phyloP scores from a whole-genome alignment of 2,888 invertebrate genomes.

The Ypsolopha scabrella region DNA sequence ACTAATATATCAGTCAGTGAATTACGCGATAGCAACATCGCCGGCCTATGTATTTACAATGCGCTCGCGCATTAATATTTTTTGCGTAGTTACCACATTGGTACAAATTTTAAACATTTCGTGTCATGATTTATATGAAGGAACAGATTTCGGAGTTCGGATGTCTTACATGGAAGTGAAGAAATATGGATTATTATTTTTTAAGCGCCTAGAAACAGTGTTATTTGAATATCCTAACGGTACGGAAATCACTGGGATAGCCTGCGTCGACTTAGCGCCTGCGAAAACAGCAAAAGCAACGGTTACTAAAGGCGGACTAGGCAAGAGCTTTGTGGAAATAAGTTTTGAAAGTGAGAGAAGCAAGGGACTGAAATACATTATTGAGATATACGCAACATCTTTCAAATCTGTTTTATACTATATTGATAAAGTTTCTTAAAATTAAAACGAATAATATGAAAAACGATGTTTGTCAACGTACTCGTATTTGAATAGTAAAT shows the following conservation, averaged over 20 bases:
- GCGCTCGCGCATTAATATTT: too few species aligned
- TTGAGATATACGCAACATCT: constrained; percentile 2
- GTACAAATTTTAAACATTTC: not conserved
- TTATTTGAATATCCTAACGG: constrained; percentile 23
- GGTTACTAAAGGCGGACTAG: constrained; percentile 24
- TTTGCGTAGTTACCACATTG: too few species aligned
- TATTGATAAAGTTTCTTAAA: not conserved
- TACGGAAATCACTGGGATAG: constrained; percentile 29
- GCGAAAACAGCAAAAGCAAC: constrained; percentile 19
- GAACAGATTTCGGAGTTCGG: constrained; percentile 26
- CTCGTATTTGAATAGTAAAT: too few species aligned
- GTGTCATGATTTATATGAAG: constrained; percentile 14
- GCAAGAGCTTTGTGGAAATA: constrained; percentile 18
- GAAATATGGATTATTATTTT: constrained; percentile 29
- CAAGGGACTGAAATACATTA: constrained; percentile 19
- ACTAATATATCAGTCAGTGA: too few species aligned
- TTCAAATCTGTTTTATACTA: constrained; percentile 2
- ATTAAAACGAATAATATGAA: too few species aligned
- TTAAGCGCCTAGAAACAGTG: constrained; percentile 20
- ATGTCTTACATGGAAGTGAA: constrained; percentile 34
- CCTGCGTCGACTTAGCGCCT: constrained; percentile 24
- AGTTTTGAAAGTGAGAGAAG: constrained; percentile 27
- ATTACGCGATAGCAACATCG: too few species aligned
- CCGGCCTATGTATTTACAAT: too few species aligned
- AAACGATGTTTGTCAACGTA: too few species aligned